Conservation (phyloP, 2,888 invertebrate genomes). For the Rhingia rostrata region DNA sequence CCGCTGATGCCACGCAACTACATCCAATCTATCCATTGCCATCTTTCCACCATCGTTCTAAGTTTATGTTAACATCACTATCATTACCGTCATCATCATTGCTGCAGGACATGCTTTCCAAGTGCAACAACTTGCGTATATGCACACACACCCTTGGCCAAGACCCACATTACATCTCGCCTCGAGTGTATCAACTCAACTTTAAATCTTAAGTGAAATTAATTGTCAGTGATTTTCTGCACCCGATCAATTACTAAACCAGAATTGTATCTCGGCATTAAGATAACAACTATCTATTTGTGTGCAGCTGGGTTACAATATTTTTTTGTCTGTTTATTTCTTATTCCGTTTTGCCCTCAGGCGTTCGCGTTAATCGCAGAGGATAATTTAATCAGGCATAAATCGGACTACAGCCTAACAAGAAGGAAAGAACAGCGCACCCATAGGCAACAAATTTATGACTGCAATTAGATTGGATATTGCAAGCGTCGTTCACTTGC, state of each 20-base stretch:
- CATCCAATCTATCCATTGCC: not conserved
- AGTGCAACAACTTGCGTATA: constrained; percentile 28
- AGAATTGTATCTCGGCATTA: constrained; percentile 62
- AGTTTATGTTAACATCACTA: constrained; percentile 66
- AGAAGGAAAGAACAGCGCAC: constrained; percentile 10
- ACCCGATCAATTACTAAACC: constrained; percentile 74
- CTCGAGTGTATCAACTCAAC: constrained; percentile 17
- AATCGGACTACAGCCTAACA: constrained; percentile 40
- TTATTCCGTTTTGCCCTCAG: constrained; percentile 49
- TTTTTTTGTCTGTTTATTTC: constrained; percentile 18
- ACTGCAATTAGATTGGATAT: constrained; percentile 59
- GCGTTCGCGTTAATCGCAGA: constrained; percentile 64
- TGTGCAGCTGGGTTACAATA: constrained; percentile 53
- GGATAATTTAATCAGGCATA: constrained; percentile 69
- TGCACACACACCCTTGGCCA: constrained; percentile 11
- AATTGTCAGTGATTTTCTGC: constrained; percentile 73
- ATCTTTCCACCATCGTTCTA: constrained; percentile 36
- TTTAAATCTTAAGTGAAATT: constrained; percentile 69
- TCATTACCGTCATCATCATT: constrained; percentile 51
- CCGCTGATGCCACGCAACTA: constrained; percentile 24
- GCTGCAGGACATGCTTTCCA: constrained; percentile 49
- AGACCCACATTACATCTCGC: not conserved
- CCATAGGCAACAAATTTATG: constrained; percentile 65
- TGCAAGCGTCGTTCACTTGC: constrained; percentile 31
- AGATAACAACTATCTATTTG: constrained; percentile 68